These are phyloP conservation scores for Ceyx margarethae DNA, from an alignment of 2,113 vertebrate species.

Conservation along the genomic window DNA sequence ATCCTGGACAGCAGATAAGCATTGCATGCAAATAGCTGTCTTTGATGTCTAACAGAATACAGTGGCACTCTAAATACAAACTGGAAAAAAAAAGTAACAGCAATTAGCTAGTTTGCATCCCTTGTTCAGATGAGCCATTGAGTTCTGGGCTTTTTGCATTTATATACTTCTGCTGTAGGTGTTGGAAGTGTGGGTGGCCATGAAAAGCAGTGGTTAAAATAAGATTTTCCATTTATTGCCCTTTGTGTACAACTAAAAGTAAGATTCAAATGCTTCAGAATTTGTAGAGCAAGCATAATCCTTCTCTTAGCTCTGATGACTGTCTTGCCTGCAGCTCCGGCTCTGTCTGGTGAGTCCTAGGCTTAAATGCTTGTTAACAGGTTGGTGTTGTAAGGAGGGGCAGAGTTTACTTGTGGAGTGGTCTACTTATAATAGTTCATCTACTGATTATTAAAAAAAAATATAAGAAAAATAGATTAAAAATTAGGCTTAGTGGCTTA, in stretches of 20 bases:
- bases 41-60: not conserved
- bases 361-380: constrained; percentile 38
- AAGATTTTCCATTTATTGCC: constrained; percentile 85
- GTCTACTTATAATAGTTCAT: constrained; percentile 48
- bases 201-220: constrained; percentile 78
- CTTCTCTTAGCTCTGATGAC: constrained; percentile 73
- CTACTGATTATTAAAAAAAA: not conserved
- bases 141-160: constrained; percentile 70
- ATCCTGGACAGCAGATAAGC: rapidly evolving
- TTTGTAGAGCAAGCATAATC: constrained; percentile 71
- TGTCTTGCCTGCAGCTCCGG: constrained; percentile 62
- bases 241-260: constrained; percentile 81
- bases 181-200: constrained; percentile 79
- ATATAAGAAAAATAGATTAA: not conserved
- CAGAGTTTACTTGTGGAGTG: constrained; percentile 19
- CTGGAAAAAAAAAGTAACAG: constrained; percentile 70
- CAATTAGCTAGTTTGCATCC: constrained; percentile 71
- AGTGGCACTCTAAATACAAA: constrained; percentile 44
- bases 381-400: constrained; percentile 46
- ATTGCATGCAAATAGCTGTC: not conserved
- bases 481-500: not conserved
- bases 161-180: constrained; percentile 74
- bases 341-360: constrained; percentile 71
- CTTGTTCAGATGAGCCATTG: constrained; percentile 68
- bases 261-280: constrained; percentile 75